Base-by-base conservation (phyloP, 2,797 vertebrate species). In the Tamandua tetradactyla region DNA sequence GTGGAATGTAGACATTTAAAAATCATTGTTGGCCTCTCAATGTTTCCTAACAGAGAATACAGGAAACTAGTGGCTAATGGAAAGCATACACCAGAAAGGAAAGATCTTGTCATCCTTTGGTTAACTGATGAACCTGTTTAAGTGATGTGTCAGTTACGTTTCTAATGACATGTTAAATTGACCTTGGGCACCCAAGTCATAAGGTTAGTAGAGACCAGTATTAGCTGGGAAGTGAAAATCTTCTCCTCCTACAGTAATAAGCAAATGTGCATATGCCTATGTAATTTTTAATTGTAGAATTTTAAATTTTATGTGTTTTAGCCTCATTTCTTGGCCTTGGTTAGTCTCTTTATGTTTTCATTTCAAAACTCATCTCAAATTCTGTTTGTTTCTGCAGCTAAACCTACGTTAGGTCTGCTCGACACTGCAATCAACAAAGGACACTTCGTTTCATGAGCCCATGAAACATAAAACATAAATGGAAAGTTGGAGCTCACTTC, bases 131-230 rank as follows among this genome's bases (percentile, higher is more conserved):
- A 93, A 40, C 57, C 35, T 49, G 52, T 94, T 84, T 88, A 89
- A 94, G 61, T 81, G 79, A 88, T 64, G 55, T 74, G 23, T 72
- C 92, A 40, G 68, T 87, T 76, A 85, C 9, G 30, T 85, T 95
- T 92, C 55, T 88, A 85, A 93, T 79, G 71, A 52, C 87, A 66
- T 87, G 66, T 90, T 96, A 94, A 92, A 87, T 55, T 85, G 61
- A 35, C 66, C 66, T 94, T 71, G 84, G 78, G 18, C 35, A 76
- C 81, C 71, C 32, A 76, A 61, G 76, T 94, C 91, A 66, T 9
- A 69, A 75, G 81, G 66, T 93, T 66, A 93, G 75, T 12, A 75
- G 87, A 82, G 44, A 44, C 44, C 71, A 84, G 30, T 32, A 35
- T 55, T 78, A 76, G 81, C 35, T 71, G 52, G 35, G 3, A 2